A percentile compares a stretch with the other conserved stretches of the same genome.
Conservation (phyloP, 2,888 invertebrate species). For the Caenorhabditis sp. region DNA sequence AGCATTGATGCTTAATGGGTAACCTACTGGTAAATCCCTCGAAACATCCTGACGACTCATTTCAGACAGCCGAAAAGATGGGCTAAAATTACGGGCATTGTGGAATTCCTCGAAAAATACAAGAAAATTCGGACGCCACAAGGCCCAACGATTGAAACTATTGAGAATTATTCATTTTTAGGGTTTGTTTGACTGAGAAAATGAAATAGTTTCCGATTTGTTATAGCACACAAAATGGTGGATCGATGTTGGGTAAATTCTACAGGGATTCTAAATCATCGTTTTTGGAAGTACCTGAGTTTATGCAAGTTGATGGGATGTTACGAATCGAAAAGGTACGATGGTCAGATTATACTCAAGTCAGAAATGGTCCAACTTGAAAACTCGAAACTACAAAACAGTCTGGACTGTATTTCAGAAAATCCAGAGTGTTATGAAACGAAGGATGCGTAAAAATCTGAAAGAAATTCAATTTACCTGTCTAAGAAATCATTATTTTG, state of each 20-base stretch:
- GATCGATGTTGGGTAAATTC: background rate
- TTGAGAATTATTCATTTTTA: conserved; percentile 14
- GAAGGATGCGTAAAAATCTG: too few species aligned
- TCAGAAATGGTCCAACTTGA: too few species aligned
- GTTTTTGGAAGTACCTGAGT: background rate
- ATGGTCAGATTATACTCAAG: too few species aligned
- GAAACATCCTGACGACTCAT: background rate
- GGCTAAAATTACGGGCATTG: conserved; percentile 15
- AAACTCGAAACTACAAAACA: too few species aligned
- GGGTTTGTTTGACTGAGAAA: background rate
- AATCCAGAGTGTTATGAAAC: too few species aligned
- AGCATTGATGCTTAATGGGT: conserved; percentile 29
- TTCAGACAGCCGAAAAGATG: conserved; percentile 29
- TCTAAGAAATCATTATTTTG: too few species aligned
- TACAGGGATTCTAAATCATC: background rate
- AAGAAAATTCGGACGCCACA: conserved; percentile 4
- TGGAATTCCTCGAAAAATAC: conserved; percentile 19
- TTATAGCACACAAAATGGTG: background rate
- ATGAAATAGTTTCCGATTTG: background rate
- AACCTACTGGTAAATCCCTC: background rate
- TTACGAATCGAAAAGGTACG: background rate
- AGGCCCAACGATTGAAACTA: background rate
- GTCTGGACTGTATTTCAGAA: too few species aligned
- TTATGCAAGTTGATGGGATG: background rate
- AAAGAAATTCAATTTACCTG: too few species aligned